Evolutionary conservation across 2,113 vertebrate species (phyloP).

Genomic region (Seriola quinqueradiata): DNA sequence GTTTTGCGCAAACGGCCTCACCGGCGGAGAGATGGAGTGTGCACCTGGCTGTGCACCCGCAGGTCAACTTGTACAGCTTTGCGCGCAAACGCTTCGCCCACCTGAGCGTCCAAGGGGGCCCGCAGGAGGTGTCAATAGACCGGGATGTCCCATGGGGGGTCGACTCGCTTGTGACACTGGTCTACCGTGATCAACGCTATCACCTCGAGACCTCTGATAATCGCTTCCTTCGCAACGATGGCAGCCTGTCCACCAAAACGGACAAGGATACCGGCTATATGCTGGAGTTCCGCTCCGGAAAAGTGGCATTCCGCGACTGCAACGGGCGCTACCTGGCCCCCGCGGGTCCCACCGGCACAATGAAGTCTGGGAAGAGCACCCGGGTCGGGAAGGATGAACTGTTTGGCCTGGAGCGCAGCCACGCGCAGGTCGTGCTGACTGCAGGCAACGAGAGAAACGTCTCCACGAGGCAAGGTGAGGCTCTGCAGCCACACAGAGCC

Average conservation of each 20-base stretch:
- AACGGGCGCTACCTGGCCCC: slow-evolving; percentile 93
- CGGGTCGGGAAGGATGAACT: slow-evolving; percentile 95
- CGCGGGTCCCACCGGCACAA: slow-evolving; percentile 91
- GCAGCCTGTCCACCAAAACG: slow-evolving; percentile 83
- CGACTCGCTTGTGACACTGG: slow-evolving; percentile 93
- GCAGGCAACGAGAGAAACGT: slow-evolving; percentile 94
- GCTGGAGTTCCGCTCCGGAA: slow-evolving; percentile 94
- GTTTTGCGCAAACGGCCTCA: slow-evolving; percentile 90
- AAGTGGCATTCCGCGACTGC: slow-evolving; percentile 93
- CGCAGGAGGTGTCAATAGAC: slow-evolving; percentile 88
- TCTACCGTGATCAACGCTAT: slow-evolving; percentile 94
- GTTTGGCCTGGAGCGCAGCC: slow-evolving; percentile 95
- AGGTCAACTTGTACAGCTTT: slow-evolving; percentile 93
- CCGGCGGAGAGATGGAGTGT: slow-evolving; percentile 93
- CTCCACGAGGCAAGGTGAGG: slow-evolving; percentile 94
- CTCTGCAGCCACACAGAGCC: slow-evolving; percentile 25
- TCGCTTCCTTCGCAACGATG: slow-evolving; percentile 91
- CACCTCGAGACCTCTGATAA: slow-evolving; percentile 94
- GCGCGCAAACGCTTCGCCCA: slow-evolving; percentile 95
- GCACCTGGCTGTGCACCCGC: slow-evolving; percentile 96
- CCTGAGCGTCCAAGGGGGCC: slow-evolving; percentile 84
- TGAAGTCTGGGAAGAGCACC: slow-evolving; percentile 90
- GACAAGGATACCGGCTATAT: slow-evolving; percentile 91
- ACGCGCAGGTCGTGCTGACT: slow-evolving; percentile 93
- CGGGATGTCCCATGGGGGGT: slow-evolving; percentile 97